Conservation (phyloP, 1,140 invertebrate species). For the Oscheius sp. region DNA sequence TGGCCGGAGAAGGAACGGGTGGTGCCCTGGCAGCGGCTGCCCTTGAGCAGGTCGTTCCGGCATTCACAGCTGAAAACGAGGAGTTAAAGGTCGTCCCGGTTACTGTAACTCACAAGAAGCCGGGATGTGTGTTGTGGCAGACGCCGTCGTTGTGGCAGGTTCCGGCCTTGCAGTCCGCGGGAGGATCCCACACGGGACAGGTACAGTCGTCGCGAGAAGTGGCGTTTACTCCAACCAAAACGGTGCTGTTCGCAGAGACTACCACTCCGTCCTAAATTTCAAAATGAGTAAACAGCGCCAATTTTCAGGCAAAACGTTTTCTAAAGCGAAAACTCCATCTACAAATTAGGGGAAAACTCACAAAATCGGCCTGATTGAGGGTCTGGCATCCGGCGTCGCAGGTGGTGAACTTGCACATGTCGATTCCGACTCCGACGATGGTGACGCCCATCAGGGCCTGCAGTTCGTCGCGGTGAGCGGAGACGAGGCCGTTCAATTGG, state of each 20-base stretch:
- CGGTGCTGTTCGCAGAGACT: constrained; percentile 52
- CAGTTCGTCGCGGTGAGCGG: constrained; percentile 43
- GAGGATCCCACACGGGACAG: constrained; percentile 55
- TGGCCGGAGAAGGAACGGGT: constrained; percentile 53
- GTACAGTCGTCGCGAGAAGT: constrained; percentile 51
- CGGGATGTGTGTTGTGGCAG: constrained; percentile 59
- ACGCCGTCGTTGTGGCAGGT: constrained; percentile 56
- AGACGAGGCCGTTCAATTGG: constrained; percentile 48
- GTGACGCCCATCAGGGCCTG: constrained; percentile 40
- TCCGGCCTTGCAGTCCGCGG: constrained; percentile 40
- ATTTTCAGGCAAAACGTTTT: background rate
- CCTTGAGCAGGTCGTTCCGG: constrained; percentile 51
- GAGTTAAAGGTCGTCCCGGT: background rate
- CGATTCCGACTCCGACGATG: constrained; percentile 56
- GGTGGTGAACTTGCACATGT: constrained; percentile 59
- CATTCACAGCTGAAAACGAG: constrained; percentile 57
- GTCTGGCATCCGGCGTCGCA: constrained; percentile 58
- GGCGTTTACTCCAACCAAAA: constrained; percentile 56
- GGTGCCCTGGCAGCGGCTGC: constrained; percentile 57
- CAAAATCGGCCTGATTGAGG: constrained; percentile 47
- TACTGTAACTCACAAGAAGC: constrained; percentile 45
- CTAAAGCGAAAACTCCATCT: too few species aligned
- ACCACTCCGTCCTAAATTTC: constrained; percentile 50
- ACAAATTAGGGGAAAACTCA: constrained; percentile 40
- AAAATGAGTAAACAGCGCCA: background rate